phyloP scores from a whole-genome alignment of 2,888 invertebrate genomes.

The Pegoplata infirma region DNA sequence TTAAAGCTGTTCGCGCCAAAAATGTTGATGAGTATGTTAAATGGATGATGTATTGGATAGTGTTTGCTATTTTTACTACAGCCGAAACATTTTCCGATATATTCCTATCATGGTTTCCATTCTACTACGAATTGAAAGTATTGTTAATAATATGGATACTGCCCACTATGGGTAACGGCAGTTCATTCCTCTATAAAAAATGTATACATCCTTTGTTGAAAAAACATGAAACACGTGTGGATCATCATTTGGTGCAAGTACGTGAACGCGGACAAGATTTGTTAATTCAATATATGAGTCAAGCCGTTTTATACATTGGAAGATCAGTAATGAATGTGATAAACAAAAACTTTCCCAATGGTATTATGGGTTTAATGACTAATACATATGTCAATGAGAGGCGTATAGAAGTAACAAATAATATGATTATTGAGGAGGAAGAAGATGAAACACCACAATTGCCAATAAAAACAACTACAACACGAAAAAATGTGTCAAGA shows the following conservation, averaged over 20 bases:
- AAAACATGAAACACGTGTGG: slow-evolving; percentile 86
- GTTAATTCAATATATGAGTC: slow-evolving; percentile 10
- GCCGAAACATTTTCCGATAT: slow-evolving; percentile 95
- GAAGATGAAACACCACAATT: background rate
- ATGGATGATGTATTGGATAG: slow-evolving; percentile 99
- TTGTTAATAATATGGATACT: slow-evolving; percentile 95
- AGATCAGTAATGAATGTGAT: slow-evolving; percentile 4
- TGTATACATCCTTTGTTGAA: slow-evolving; percentile 95
- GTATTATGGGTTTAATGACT: slow-evolving; percentile 13
- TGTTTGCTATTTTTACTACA: slow-evolving; percentile 94
- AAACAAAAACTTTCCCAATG: slow-evolving; percentile 33
- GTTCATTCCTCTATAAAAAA: slow-evolving; percentile 93
- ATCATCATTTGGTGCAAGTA: slow-evolving; percentile 79
- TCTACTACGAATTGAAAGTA: slow-evolving; percentile 98
- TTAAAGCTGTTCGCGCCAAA: slow-evolving; percentile 96
- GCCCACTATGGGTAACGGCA: slow-evolving; percentile 95
- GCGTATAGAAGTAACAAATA: background rate
- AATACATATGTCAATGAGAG: background rate
- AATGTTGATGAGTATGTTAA: slow-evolving; percentile 98
- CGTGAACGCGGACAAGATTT: slow-evolving; percentile 45
- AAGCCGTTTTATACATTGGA: slow-evolving; percentile 5
- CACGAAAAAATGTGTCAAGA: background rate
- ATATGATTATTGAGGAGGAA: slow-evolving; percentile 22
- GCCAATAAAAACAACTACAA: background rate
- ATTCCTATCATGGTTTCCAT: slow-evolving; percentile 94